These are phyloP conservation scores for Mormyrus lacerda DNA, from an alignment of 2,113 vertebrate genomes.

Conservation along the genomic window DNA sequence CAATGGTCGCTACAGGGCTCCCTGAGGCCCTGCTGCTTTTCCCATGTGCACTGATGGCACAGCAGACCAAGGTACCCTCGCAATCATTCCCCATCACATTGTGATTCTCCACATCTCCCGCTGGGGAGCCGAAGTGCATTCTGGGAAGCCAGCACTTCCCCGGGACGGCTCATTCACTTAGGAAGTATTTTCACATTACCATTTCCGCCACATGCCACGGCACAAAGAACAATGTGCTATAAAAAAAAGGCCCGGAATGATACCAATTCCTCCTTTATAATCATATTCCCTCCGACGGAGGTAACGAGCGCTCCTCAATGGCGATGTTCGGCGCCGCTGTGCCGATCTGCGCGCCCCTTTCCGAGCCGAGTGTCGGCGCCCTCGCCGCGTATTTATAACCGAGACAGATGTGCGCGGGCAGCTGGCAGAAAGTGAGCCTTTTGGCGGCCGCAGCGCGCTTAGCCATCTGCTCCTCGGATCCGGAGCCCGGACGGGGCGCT, in stretches of 20 bases:
- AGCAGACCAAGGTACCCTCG: not conserved
- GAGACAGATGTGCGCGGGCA: constrained; percentile 36
- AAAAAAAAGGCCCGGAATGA: constrained; percentile 23
- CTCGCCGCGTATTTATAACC: constrained; percentile 23
- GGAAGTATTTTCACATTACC: constrained; percentile 1
- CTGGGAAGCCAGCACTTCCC: not conserved
- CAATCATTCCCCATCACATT: not conserved
- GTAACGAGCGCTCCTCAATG: constrained; percentile 35
- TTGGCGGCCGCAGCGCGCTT: constrained; percentile 23
- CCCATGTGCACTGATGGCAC: not conserved
- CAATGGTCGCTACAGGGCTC: not conserved
- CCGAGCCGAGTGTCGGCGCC: not conserved
- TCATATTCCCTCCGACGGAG: constrained; percentile 35
- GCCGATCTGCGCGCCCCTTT: constrained; percentile 12
- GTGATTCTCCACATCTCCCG: not conserved
- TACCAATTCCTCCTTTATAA: constrained; percentile 30
- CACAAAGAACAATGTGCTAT: constrained; percentile 6
- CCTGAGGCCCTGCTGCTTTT: not conserved
- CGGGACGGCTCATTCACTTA: not conserved
- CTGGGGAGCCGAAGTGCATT: not conserved
- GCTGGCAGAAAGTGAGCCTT: constrained; percentile 19
- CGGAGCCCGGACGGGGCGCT: not conserved
- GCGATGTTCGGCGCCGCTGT: constrained; percentile 25
- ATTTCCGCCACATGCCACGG: not conserved
- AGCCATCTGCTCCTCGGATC: constrained; percentile 33